phyloP scores from a whole-genome alignment of 1,140 invertebrate genomes.

The Bicyclus anynana region DNA sequence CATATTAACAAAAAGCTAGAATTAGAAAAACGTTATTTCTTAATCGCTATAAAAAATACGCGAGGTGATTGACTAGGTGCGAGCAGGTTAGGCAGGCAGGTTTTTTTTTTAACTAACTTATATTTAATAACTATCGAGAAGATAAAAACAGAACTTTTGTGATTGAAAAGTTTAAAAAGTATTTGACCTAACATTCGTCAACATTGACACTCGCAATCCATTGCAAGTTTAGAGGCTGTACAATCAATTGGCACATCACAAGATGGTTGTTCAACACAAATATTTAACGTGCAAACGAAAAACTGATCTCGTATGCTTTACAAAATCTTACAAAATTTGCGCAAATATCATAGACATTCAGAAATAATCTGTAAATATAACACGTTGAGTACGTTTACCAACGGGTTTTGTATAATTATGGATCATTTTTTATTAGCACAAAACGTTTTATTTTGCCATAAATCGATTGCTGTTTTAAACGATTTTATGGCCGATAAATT shows the following conservation, averaged over 20 bases:
- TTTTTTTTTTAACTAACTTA: too few species aligned
- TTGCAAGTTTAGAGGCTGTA: neutral
- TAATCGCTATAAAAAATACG: too few species aligned
- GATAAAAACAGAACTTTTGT: too few species aligned
- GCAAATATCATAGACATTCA: neutral
- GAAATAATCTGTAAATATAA: neutral
- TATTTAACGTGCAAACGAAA: neutral
- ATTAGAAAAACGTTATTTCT: too few species aligned
- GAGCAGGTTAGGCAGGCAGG: too few species aligned
- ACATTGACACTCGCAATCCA: neutral
- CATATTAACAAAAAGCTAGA: too few species aligned
- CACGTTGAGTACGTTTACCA: too few species aligned
- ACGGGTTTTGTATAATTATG: neutral
- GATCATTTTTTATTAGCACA: neutral
- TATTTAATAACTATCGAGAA: too few species aligned
- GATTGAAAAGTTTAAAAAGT: too few species aligned
- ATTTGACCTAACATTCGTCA: neutral
- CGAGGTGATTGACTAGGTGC: too few species aligned
- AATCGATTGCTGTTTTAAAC: neutral
- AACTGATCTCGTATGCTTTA: neutral
- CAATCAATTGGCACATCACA: constrained; percentile 6
- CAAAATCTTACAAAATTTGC: neutral
- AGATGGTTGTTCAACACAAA: neutral
- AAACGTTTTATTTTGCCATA: neutral
- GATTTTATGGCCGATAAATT: neutral